These are phyloP conservation scores for Gastrophryne carolinensis DNA, from an alignment of 2,797 vertebrate genomes.

Conservation along the genomic window DNA sequence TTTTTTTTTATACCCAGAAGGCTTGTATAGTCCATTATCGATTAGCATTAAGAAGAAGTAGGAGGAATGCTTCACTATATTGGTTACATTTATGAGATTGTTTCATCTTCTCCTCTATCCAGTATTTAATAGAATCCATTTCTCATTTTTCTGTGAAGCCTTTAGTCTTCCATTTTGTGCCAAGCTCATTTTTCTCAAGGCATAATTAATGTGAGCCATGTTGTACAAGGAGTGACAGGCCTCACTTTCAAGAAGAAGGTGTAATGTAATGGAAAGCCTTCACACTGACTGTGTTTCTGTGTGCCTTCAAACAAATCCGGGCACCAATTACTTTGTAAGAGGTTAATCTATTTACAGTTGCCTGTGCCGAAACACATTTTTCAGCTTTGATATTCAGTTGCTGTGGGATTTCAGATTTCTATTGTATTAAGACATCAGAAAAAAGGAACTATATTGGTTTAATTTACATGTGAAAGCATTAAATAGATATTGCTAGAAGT, in stretches of 20 bases:
- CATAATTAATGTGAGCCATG: constrained; percentile 12
- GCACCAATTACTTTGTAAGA: background rate
- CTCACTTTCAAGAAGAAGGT: constrained; percentile 31
- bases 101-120: background rate
- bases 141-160: constrained; percentile 5
- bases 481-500: background rate
- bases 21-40: background rate
- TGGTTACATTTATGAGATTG: background rate
- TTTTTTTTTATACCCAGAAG: background rate
- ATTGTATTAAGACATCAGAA: background rate
- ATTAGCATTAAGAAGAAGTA: background rate
- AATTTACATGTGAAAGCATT: constrained; percentile 7
- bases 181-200: constrained; percentile 6
- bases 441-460: background rate
- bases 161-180: constrained; percentile 13
- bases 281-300: constrained; percentile 13
- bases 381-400: background rate
- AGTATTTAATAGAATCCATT: background rate
- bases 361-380: background rate
- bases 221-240: constrained; percentile 21
- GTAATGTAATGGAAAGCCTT: constrained; percentile 14
- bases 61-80: background rate
- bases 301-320: constrained; percentile 20
- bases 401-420: background rate
- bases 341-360: constrained; percentile 1